Conservation (phyloP, 2,888 invertebrate genomes). For the Drosophila tanythrix region DNA sequence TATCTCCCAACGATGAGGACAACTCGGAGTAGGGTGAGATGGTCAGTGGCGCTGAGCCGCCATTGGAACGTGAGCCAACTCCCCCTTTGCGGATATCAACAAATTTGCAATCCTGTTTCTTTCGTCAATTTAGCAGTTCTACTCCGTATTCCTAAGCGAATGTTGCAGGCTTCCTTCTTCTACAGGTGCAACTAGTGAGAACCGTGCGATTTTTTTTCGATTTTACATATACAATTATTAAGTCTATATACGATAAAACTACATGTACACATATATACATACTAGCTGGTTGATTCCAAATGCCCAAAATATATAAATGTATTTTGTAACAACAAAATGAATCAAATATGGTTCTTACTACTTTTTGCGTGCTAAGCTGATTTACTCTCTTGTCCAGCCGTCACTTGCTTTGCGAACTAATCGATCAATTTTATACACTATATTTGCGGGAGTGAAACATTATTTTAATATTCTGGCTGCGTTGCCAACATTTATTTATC, state of each 20-base stretch:
- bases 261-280: conserved; percentile 61
- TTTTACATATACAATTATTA: conserved; percentile 64
- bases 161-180: conserved; percentile 26
- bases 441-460: neutral
- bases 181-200: conserved; percentile 51
- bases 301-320: conserved; percentile 57
- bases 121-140: conserved; percentile 34
- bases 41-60: conserved; percentile 53
- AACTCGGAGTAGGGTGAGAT: conserved; percentile 91
- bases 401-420: neutral
- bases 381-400: neutral
- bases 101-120: conserved; percentile 50
- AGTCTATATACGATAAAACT: conserved; percentile 59
- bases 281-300: conserved; percentile 65
- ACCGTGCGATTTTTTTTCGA: conserved; percentile 75
- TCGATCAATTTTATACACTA: neutral
- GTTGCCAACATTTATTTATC: neutral
- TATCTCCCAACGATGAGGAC: conserved; percentile 93
- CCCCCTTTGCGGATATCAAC: conserved; percentile 39
- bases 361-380: neutral
- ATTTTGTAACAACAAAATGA: conserved; percentile 33
- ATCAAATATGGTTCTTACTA: neutral
- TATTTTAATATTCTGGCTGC: neutral
- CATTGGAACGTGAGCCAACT: conserved; percentile 25
- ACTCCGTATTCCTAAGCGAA: conserved; percentile 42